Evolutionary conservation across 2,797 vertebrate species (phyloP), one percentile per base, ranked within the genome.

Genomic region (Glossophaga mutica): DNA sequence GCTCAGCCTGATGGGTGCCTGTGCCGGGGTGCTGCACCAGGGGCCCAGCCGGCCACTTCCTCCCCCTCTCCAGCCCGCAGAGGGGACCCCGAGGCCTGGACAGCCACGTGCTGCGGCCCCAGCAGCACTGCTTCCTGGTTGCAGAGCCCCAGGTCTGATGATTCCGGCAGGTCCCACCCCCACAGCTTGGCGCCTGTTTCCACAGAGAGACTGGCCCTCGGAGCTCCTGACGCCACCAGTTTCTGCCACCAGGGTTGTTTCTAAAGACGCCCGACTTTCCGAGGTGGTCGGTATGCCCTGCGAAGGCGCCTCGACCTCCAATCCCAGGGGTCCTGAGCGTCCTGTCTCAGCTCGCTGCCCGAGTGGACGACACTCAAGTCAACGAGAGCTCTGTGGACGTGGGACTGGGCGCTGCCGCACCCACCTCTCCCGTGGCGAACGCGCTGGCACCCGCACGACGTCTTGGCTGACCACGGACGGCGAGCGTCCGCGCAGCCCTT

Each of bases 291-390:
- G 39, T 73, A 3, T 11, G 21, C 21, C 22, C 14, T 3, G 32
- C 18, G n/a, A 57, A 11, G 37, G 73, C 3, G 10, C 10, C 78
- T 50, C 6, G 19, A 1, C 21, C 74, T 50, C 7, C 9, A 15
- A 37, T 2, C 7, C 19, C 46, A 4, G 76, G 42, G 1, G 9
- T n/a, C 71, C 71, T 14, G 55, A n/a, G 26, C 6, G 52, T 26
- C 44, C 71, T 0, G 26, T 19, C 73, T 48, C 50, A 12, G 68
- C 3, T 18, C 16, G 1, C 26, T 18, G 12, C 22, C 15, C 26
- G 5, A 6, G 4, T 29, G 2, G 6, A 0, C 0, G 34, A 26
- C 1, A 8, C 3, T 0, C 22, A 8, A 2, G 16, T 1, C 18
- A 55, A 5, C 9, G 14, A 2, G 2, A 1, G 1, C 42, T 32